Evolutionary conservation across 1,140 invertebrate species (phyloP), one percentile per base, ranked within the genome.

Genomic region (Nasonia giraulti): DNA sequence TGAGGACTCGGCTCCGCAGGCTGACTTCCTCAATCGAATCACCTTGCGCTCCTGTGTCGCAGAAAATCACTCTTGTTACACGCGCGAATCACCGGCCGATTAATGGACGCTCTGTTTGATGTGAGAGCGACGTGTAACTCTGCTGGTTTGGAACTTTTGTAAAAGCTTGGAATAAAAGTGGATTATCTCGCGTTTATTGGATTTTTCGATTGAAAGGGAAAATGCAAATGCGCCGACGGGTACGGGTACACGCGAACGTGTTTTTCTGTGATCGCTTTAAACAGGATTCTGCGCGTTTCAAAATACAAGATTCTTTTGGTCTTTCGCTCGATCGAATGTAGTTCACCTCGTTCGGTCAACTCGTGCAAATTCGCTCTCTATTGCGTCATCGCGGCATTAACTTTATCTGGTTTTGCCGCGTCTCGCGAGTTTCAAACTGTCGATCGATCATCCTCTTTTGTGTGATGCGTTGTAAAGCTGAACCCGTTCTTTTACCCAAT

Each of bases 21-120:
- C 79, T 74, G 87, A 90, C 88, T 93, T 94, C 88, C 88, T 92
- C 88, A 92, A 92, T 82, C 93, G 90, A 83, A 94, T 89, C 71
- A 94, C 90, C 33, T 89, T 91, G 47, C 86, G 86, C 50, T 92
- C 91, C 93, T 94, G 88, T 55, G 89, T 90, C 33, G 83, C 17
- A 80, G 81, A 62, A 86, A 87, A 87, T 76, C 33, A 40, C 31
- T 27, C 27, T 62, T 62, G 55, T 62, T 62, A 62, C 0, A 62
- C 55, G 55, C 55, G 40, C 40, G 40, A 44, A 44, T 17, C 20
- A 7, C 2, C 55, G 17, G 20, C 20, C 0, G 55, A 62, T 62
- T 62, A 14, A 4, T 0, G 33, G 33, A 37, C 33, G 33, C 33
- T 37, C 33, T 37, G 3, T n/a, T 62, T 62, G n/a, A 62, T 62